Evolutionary conservation across 2,113 vertebrate species (phyloP).

Genomic region (Elachura formosa): DNA sequence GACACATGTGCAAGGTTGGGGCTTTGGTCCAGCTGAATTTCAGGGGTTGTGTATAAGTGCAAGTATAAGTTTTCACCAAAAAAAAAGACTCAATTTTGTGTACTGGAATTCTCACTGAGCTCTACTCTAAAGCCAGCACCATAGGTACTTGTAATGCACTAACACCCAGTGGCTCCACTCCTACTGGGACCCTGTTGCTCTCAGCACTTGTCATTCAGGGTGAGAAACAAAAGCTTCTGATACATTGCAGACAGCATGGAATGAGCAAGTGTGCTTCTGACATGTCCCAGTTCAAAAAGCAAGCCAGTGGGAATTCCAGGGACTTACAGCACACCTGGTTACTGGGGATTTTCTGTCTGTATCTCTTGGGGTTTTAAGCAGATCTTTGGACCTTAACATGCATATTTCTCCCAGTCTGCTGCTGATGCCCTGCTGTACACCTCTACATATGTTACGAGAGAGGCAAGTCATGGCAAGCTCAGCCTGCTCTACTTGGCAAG

Average conservation of each 20-base stretch:
- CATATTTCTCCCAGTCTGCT: accelerated
- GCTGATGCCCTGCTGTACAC: background rate
- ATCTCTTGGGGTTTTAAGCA: background rate
- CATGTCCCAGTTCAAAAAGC: background rate
- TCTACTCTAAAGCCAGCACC: background rate
- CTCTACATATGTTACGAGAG: accelerated
- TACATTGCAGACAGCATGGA: background rate
- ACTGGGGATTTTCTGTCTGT: background rate
- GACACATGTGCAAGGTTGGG: background rate
- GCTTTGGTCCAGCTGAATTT: background rate
- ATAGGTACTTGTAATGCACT: background rate
- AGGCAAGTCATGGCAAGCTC: background rate
- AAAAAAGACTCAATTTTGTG: background rate
- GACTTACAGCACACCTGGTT: background rate
- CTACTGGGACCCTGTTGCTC: background rate
- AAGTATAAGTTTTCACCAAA: background rate
- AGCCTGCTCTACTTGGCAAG: background rate
- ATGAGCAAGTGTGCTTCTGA: background rate
- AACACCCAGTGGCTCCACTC: background rate
- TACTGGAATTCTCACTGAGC: background rate
- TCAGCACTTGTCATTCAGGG: background rate
- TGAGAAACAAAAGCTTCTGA: background rate
- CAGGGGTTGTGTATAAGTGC: background rate
- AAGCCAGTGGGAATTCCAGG: background rate
- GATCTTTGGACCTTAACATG: background rate